These are phyloP conservation scores for Pachydiplax longipennis DNA, from an alignment of 2,888 invertebrate species.

Conservation along the genomic window DNA sequence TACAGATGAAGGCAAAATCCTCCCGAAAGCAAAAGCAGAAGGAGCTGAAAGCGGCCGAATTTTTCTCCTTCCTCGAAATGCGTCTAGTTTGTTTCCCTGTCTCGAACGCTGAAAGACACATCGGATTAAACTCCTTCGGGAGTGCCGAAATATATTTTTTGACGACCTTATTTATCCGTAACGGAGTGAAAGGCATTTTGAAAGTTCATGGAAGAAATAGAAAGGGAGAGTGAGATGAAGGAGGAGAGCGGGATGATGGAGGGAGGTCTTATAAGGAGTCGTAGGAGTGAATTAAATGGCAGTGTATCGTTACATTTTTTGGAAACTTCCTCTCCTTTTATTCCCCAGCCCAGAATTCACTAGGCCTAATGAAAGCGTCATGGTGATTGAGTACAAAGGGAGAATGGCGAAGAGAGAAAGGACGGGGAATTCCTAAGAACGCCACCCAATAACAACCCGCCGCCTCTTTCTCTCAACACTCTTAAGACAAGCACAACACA, in stretches of 20 bases:
- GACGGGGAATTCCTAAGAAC: background rate
- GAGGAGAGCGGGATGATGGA: background rate
- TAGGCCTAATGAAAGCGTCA: background rate
- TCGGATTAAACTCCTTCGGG: background rate
- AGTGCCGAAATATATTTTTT: background rate
- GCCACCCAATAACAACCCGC: background rate
- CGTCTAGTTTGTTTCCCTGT: background rate
- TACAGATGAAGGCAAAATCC: too few relatives aligned
- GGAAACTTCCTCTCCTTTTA: background rate
- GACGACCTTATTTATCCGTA: background rate
- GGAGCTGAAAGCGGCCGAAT: background rate
- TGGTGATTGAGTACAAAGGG: background rate
- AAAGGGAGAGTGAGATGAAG: background rate
- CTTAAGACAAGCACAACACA: conserved; percentile 15
- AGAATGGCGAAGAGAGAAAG: background rate
- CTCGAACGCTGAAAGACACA: background rate
- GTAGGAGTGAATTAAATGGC: background rate
- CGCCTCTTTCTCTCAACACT: conserved; percentile 19
- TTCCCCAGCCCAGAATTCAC: background rate
- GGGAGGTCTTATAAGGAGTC: background rate
- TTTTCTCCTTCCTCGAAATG: background rate
- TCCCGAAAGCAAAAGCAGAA: background rate
- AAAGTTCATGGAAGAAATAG: background rate
- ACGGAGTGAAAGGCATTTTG: background rate
- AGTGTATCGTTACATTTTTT: background rate